Evolutionary conservation across 2,797 vertebrate species (phyloP), one percentile per base, ranked within the genome.

Genomic region (Hippopotamyrus pictus): DNA sequence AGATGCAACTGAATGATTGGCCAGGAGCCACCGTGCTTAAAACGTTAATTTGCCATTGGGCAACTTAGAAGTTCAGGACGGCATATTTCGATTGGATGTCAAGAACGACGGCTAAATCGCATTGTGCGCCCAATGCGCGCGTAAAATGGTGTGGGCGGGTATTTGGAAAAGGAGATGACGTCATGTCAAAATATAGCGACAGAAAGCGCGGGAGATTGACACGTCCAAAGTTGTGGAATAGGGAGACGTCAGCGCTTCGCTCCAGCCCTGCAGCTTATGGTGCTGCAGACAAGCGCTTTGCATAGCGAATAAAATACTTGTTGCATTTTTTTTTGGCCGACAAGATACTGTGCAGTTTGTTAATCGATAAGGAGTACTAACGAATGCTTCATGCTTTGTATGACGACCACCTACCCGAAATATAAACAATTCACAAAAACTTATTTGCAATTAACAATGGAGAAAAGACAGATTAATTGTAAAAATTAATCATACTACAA

Each of bases 161-260:
- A 44, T 37, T 41, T 2, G 37, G 19, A 9, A 48, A n/a, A 87
- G 46, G 62, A 88, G 79, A 89, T 93, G 92, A 92, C 54, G 93
- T 92, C 88, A 92, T 92, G 65, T 29, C 87, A 90, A 92, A 90
- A 88, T 93, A 93, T 92, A 7, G 84, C 22, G 37, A 83, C 5
- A 17, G 48, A 94, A 94, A 94, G 92, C 93, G 95, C 95, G 95
- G 95, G 95, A 96, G 93, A 91, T 88, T 33, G 54, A 76, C 88
- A 91, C 79, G 90, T 57, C 46, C 14, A 54, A 25, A 12, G 29
- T 17, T 0, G 33, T 29, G 25, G 9, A 22, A 83, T 22, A n/a
- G 29, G 3, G 12, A 37, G 79, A 48, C 25, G 33, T 7, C 57
- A 44, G 86, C 14, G 22, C 12, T 41, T 57, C 5, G 19, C n/a